phyloP scores from a whole-genome alignment of 2,888 invertebrate species.

The Dexiosoma caninum region DNA sequence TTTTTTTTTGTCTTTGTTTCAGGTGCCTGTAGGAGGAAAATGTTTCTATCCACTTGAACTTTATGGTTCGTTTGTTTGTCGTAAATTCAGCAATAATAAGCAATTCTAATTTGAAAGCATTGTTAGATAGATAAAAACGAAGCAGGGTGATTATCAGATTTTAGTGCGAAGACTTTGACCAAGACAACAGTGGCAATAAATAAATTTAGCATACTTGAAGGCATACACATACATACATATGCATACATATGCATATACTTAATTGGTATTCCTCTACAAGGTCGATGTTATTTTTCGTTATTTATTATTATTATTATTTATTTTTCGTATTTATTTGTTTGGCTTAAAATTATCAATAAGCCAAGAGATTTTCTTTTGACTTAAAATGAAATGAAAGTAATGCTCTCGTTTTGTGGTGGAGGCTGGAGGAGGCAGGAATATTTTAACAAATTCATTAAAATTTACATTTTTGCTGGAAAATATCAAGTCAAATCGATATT shows the following conservation, averaged over 20 bases:
- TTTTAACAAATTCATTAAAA: slow-evolving; percentile 38
- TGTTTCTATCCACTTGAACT: slow-evolving; percentile 22
- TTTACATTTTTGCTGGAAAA: slow-evolving; percentile 27
- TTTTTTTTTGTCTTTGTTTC: neutral
- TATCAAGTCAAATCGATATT: slow-evolving; percentile 39
- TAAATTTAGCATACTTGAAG: slow-evolving; percentile 69
- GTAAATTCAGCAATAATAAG: neutral
- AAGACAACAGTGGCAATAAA: slow-evolving; percentile 69
- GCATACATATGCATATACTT: slow-evolving; percentile 31
- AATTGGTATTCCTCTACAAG: slow-evolving; percentile 23
- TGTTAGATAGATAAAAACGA: neutral
- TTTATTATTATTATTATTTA: neutral
- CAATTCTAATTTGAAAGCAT: neutral
- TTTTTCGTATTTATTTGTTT: neutral
- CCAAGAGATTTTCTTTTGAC: slow-evolving; percentile 27
- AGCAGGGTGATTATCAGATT: neutral
- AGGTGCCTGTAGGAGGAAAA: slow-evolving; percentile 22
- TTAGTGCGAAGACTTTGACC: slow-evolving; percentile 8
- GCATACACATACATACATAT: no score
- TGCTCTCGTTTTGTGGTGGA: neutral
- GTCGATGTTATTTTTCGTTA: slow-evolving; percentile 1
- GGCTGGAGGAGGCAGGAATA: neutral
- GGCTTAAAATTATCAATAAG: slow-evolving; percentile 20
- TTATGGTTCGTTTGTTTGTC: slow-evolving; percentile 47
- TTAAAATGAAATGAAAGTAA: slow-evolving; percentile 16